Evolutionary conservation across 2,113 vertebrate genomes (phyloP).

Genomic region (Eupsittula cactorum): DNA sequence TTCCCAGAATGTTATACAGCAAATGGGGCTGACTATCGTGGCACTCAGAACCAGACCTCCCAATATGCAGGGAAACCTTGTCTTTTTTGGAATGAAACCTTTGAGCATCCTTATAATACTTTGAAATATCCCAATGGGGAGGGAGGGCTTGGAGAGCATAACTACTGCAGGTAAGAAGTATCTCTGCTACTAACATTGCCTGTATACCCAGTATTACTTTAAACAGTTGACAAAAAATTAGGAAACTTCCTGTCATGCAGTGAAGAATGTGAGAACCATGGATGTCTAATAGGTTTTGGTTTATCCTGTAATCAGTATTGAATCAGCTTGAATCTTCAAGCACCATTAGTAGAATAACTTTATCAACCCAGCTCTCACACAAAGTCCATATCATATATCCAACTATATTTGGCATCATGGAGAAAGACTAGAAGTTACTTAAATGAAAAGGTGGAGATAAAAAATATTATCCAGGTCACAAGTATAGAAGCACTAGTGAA

Average conservation of each 20-base stretch:
- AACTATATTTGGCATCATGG: background rate
- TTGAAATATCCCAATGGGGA: conserved; percentile 94
- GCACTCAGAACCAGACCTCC: conserved; percentile 91
- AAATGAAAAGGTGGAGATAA: background rate
- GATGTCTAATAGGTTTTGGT: background rate
- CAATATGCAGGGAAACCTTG: conserved; percentile 89
- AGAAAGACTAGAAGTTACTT: background rate
- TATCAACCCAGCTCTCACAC: background rate
- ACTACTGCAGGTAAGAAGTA: conserved; percentile 91
- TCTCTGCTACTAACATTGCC: background rate
- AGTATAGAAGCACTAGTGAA: background rate
- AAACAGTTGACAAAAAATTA: background rate
- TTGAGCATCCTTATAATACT: conserved; percentile 96
- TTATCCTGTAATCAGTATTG: background rate
- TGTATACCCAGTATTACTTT: background rate
- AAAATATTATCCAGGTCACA: background rate
- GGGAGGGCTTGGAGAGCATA: conserved; percentile 91
- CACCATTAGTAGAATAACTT: background rate
- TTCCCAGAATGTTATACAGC: conserved; percentile 93
- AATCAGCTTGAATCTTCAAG: background rate
- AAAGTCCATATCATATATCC: background rate
- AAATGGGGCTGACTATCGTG: conserved; percentile 94
- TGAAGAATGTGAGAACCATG: background rate
- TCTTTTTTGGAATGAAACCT: conserved; percentile 97
- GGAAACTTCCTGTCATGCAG: background rate